Evolutionary conservation across 2,797 vertebrate species (phyloP), one percentile per base, ranked within the genome.

Genomic region (Hypotaenidia philippensis): DNA sequence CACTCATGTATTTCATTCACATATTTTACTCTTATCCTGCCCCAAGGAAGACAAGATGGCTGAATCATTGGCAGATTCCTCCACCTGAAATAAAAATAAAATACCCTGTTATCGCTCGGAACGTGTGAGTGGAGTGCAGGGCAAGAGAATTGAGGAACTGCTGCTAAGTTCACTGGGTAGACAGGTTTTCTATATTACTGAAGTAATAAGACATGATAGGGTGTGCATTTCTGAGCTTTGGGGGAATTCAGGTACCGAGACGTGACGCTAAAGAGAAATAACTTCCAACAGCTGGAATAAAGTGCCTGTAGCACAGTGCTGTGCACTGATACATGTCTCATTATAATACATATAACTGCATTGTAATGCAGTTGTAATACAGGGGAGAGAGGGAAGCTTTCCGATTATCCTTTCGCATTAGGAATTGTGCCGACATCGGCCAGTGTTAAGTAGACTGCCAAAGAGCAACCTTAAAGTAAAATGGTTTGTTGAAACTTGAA

Each of bases 41-140:
- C 90, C 90, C 13, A 75, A 89, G 83, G 72, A 97, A 96, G 77
- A 85, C 78, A 94, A 96, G 91, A 92, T 94, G 94, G 82, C 83
- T 93, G 93, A 94, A 97, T 89, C n/a, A 61, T 8, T 52, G 32
- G 83, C 91, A 94, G 82, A 79, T 93, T 94, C 65, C 55, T 96
- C 84, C 75, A 69, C 72, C 88, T 97, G 83, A 86, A 91, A 93
- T 91, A 86, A 83, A 80, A 96, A 88, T 95, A 97, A 97, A 97
- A 94, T 96, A 55, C 56, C 83, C 93, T 86, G 83, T 91, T 97
- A 92, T 94, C 92, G 71, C 93, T 64, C 71, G 47, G 64, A 89
- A 44, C 13, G 34, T 5, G 68, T 81, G 85, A 92, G 60, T 71
- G 70, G 83, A 89, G 95, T 94, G 53, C 38, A 89, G 44, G 85